A percentile compares a stretch with the other conserved stretches of the same genome.
Evolutionary conservation across 2,797 vertebrate species (phyloP).

Genomic region (Lophius americanus): DNA sequence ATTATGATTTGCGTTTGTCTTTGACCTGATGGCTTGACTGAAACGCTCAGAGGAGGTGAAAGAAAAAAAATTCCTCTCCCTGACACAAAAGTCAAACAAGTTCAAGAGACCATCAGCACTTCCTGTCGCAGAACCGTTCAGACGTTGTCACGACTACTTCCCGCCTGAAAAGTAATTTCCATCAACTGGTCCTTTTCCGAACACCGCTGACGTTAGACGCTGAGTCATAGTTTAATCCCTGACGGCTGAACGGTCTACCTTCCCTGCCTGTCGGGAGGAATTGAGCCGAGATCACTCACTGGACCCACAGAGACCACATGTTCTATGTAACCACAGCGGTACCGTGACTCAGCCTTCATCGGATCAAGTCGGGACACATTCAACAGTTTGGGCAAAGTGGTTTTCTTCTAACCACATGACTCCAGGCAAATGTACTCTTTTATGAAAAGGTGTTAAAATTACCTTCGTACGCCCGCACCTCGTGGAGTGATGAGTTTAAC

Average conservation of each 20-base stretch:
- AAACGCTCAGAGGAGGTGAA: not conserved
- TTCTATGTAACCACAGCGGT: slow-evolving; percentile 21
- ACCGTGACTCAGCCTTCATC: slow-evolving; percentile 36
- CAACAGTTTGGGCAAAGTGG: slow-evolving; percentile 3
- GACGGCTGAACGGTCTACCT: slow-evolving; percentile 41
- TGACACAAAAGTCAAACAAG: slow-evolving; percentile 13
- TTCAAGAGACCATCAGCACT: slow-evolving; percentile 9
- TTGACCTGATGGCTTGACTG: slow-evolving; percentile 4
- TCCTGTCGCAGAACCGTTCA: slow-evolving; percentile 19
- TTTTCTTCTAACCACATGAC: not conserved
- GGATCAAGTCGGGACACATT: slow-evolving; percentile 1
- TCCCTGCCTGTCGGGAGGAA: slow-evolving; percentile 34
- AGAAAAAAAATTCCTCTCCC: not conserved
- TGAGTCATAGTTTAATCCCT: slow-evolving; percentile 38
- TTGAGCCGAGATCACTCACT: slow-evolving; percentile 34
- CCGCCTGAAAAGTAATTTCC: slow-evolving; percentile 17
- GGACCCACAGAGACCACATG: not conserved
- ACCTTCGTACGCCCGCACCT: too few relatives aligned
- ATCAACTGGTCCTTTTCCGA: slow-evolving; percentile 13
- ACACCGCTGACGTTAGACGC: slow-evolving; percentile 25
- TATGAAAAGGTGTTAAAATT: not conserved
- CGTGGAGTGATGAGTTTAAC: too few relatives aligned
- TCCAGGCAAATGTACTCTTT: not conserved
- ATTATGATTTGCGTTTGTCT: slow-evolving; percentile 21
- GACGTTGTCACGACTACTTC: slow-evolving; percentile 9